Conservation (phyloP, 1,140 invertebrate genomes). For the Lasaia peninsularis region DNA sequence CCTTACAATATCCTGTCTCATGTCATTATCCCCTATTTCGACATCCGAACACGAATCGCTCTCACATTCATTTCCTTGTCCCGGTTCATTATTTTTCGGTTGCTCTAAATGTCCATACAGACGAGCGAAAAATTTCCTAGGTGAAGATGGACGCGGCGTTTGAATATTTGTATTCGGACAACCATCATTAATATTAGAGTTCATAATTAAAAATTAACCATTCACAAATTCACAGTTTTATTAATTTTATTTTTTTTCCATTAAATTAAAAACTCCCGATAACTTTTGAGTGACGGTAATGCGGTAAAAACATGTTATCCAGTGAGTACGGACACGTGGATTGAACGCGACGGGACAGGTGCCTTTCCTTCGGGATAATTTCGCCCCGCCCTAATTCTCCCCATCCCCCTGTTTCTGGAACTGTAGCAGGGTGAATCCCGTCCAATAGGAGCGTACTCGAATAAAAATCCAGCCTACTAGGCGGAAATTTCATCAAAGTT, state of each 20-base stretch:
- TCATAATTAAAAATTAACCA: conserved; percentile 25
- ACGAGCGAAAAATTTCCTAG: conserved; percentile 82
- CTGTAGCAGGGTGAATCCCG: conserved; percentile 35
- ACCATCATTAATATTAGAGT: conserved; percentile 27
- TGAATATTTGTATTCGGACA: conserved; percentile 40
- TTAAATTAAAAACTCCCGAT: not conserved
- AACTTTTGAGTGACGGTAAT: not conserved
- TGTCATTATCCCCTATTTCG: conserved; percentile 55
- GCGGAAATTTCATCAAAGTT: conserved; percentile 31
- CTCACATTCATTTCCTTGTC: conserved; percentile 30
- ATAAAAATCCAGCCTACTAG: conserved; percentile 36
- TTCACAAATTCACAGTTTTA: not conserved
- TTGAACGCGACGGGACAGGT: conserved; percentile 59
- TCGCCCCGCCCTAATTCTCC: conserved; percentile 40
- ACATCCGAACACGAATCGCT: conserved; percentile 72
- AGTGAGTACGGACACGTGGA: conserved; percentile 43
- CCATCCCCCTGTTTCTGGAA: conserved; percentile 33
- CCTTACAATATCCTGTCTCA: conserved; percentile 16
- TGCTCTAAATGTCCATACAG: conserved; percentile 81
- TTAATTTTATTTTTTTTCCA: not conserved
- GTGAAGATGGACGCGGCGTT: conserved; percentile 78
- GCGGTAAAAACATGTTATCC: conserved; percentile 38
- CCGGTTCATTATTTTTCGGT: conserved; percentile 27
- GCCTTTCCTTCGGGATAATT: conserved; percentile 33
- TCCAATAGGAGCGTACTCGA: conserved; percentile 40